These are phyloP conservation scores for Drosophila pandora DNA, from an alignment of 1,140 invertebrate species.

Conservation along the genomic window DNA sequence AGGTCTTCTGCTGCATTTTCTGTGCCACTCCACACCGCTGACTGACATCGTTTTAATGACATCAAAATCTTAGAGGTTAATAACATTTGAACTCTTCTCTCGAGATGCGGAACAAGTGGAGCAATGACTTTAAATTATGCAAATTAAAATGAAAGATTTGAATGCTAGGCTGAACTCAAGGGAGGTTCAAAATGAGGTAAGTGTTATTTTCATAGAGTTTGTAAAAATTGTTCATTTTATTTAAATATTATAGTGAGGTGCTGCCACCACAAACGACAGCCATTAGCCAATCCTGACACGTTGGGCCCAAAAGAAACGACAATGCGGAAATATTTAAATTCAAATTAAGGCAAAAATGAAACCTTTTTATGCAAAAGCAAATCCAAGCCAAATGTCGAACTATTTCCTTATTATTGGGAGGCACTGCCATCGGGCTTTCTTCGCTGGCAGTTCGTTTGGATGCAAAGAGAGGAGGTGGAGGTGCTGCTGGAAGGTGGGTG, in stretches of 20 bases:
- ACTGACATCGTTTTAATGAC: constrained; percentile 76
- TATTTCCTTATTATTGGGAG: constrained; percentile 67
- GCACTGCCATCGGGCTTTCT: constrained; percentile 37
- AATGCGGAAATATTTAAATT: constrained; percentile 78
- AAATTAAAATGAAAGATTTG: constrained; percentile 23
- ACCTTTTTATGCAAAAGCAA: constrained; percentile 44
- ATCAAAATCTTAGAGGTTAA: constrained; percentile 73
- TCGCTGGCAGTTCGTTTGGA: constrained; percentile 38
- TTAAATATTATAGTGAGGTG: background rate
- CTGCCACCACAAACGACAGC: constrained; percentile 50
- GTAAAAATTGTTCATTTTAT: no score
- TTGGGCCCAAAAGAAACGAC: constrained; percentile 37
- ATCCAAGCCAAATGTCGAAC: constrained; percentile 40
- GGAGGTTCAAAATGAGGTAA: background rate
- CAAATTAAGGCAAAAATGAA: constrained; percentile 64
- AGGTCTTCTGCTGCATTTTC: constrained; percentile 38
- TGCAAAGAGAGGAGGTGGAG: constrained; percentile 1
- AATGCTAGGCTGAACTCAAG: background rate
- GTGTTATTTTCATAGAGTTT: background rate
- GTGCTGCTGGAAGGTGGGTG: background rate
- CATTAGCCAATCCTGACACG: constrained; percentile 45
- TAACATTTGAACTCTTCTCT: constrained; percentile 72
- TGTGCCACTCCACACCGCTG: constrained; percentile 19
- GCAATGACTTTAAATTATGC: constrained; percentile 25
- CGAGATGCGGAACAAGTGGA: constrained; percentile 38